Evolutionary conservation across 1,140 invertebrate genomes (phyloP).

Genomic region (Panagrolaimus sp.): DNA sequence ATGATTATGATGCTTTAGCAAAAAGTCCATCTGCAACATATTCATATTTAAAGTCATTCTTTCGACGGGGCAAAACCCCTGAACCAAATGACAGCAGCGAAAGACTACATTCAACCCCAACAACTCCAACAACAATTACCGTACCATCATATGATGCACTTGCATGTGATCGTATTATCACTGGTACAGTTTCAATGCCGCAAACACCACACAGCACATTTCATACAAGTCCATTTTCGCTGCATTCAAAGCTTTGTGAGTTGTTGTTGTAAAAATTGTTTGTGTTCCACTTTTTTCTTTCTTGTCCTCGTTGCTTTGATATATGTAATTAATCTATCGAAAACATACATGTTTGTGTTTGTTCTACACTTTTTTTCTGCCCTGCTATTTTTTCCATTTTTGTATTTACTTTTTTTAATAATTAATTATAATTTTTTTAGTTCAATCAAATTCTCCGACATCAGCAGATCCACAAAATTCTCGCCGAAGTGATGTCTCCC

Average conservation of each 20-base stretch:
- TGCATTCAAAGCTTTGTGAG: background rate
- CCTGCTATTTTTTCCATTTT: constrained; percentile 7
- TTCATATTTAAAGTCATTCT: background rate
- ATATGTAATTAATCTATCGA: too few relatives aligned
- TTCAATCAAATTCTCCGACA: background rate
- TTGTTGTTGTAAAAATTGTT: constrained; percentile 4
- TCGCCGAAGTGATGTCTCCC: constrained; percentile 9
- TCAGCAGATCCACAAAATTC: background rate
- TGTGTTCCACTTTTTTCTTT: background rate
- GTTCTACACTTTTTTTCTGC: too few relatives aligned
- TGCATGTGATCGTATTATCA: background rate
- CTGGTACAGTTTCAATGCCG: background rate
- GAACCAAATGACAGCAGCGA: background rate
- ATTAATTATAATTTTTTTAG: background rate
- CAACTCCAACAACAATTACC: background rate
- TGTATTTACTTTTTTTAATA: background rate
- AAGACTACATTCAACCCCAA: background rate
- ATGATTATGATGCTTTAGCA: background rate
- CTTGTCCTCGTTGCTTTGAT: too few relatives aligned
- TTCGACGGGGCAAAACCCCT: background rate
- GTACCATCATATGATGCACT: background rate
- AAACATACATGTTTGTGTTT: too few relatives aligned
- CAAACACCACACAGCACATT: background rate
- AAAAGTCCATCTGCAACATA: background rate
- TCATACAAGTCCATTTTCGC: background rate